Evolutionary conservation across 2,113 vertebrate genomes (phyloP), one percentile per base, ranked within the genome.

Genomic region (Heptranchias perlo): DNA sequence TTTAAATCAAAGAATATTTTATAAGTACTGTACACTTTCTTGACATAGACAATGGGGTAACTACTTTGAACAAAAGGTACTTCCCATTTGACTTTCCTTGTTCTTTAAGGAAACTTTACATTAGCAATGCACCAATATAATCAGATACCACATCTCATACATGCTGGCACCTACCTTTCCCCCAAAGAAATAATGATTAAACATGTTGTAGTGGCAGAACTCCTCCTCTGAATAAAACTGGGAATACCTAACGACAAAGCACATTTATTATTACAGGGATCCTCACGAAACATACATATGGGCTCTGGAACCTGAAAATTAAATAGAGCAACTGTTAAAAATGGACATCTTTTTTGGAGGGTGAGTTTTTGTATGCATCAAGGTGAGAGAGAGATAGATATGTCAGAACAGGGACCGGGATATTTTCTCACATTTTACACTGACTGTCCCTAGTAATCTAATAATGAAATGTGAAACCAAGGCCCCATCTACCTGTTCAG

Each of bases 161-260:
- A 95, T 62, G 84, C 0, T 47, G 87, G 54, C 1, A 52, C 97
- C 97, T 98, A 99, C 99, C 99, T 99, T 97, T 97, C 98, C 98
- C 0, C 97, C 98, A 97, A 99, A 99, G 97, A 99, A 99, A 97
- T 99, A 97, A 97, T 99, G 98, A 97, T 99, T 99, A 97, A 99
- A 99, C 99, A 99, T 99, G 97, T 99, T 99, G 97, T 99, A 99
- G 96, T 98, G 99, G 96, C 99, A 99, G 97, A 99, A 99, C 78
- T 99, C 99, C 47, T 98, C 98, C 96, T 98, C 97, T 67, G 97
- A 96, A 96, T 99, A 99, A 97, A 99, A 99, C 96, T 99, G 99
- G 16, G 98, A 98, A 96, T 99, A 99, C 96, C 99, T 99, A 97
- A 98, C 44, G 2, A 31, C 49, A 87, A 67, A 49, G 3, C 14